These are phyloP conservation scores for Schizopygopsis pylzovi DNA, from an alignment of 2,797 vertebrate species.

Conservation along the genomic window DNA sequence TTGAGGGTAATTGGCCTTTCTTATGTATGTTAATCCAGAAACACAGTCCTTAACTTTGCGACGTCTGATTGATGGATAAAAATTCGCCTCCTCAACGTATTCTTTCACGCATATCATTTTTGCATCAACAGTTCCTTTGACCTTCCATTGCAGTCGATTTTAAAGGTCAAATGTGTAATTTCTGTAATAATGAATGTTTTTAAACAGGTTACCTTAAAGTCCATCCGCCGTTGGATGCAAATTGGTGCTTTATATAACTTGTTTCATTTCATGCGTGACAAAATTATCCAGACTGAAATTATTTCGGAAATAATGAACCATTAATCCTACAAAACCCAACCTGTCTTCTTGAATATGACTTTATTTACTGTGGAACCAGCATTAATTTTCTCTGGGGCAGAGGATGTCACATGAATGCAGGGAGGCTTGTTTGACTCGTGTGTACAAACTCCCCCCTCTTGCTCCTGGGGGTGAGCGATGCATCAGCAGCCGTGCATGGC, in stretches of 20 bases:
- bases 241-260: constrained; percentile 17
- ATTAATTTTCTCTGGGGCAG: constrained; percentile 62
- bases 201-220: background rate
- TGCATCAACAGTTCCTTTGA: background rate
- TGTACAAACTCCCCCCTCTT: constrained; percentile 56
- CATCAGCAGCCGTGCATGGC: constrained; percentile 74
- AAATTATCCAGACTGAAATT: constrained; percentile 9
- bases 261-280: constrained; percentile 11
- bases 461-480: constrained; percentile 76
- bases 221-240: background rate
- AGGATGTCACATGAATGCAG: constrained; percentile 70
- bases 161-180: background rate
- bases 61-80: constrained; percentile 31
- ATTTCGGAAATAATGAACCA: constrained; percentile 44
- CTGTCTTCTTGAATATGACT: constrained; percentile 43
- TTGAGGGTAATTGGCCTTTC: constrained; percentile 53
- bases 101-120: background rate
- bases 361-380: constrained; percentile 29
- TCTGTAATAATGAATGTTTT: background rate
- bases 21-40: constrained; percentile 56
- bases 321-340: constrained; percentile 34
- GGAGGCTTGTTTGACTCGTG: constrained; percentile 67
- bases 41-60: constrained; percentile 7
- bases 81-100: constrained; percentile 2
- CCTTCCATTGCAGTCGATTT: background rate